Evolutionary conservation across 1,140 invertebrate genomes (phyloP).

Genomic region (Diabrotica undecimpunctata): DNA sequence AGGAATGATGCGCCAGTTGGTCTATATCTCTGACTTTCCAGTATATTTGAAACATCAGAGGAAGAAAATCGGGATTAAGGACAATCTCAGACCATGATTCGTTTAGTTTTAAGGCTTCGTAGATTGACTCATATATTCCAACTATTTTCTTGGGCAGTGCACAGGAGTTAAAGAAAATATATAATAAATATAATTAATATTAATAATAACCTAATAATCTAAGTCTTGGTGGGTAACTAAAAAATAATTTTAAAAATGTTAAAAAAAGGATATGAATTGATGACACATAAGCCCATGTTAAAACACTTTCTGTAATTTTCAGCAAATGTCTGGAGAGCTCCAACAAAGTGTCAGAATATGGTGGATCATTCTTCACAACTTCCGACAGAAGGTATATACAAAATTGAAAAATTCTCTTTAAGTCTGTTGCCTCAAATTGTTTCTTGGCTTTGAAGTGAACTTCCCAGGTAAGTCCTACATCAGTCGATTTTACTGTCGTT

Average conservation of each 20-base stretch:
- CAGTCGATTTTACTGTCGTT: slow-evolving; percentile 76
- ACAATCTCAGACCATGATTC: slow-evolving; percentile 72
- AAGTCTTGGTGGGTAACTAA: no score
- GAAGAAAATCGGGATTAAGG: slow-evolving; percentile 66
- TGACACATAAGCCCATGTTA: slow-evolving; percentile 44
- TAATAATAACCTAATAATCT: not conserved
- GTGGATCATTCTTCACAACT: slow-evolving; percentile 43
- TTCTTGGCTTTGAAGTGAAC: slow-evolving; percentile 80
- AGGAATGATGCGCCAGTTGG: slow-evolving; percentile 69
- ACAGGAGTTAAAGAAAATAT: slow-evolving; percentile 50
- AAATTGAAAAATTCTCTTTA: slow-evolving; percentile 71
- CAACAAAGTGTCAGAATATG: slow-evolving; percentile 34
- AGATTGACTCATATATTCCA: slow-evolving; percentile 67
- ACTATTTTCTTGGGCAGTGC: slow-evolving; percentile 65
- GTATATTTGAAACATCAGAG: slow-evolving; percentile 80
- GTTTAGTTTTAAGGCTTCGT: slow-evolving; percentile 62
- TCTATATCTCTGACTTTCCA: slow-evolving; percentile 74
- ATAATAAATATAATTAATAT: not conserved
- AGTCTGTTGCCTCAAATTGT: slow-evolving; percentile 75
- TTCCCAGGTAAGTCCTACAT: slow-evolving; percentile 82
- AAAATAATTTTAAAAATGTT: no score
- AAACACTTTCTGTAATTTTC: slow-evolving; percentile 39
- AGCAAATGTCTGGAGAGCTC: slow-evolving; percentile 40
- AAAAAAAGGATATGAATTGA: slow-evolving; percentile 62
- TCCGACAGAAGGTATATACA: slow-evolving; percentile 42